Base-by-base conservation (phyloP, 2,888 invertebrate species). In the Formica aserva region DNA sequence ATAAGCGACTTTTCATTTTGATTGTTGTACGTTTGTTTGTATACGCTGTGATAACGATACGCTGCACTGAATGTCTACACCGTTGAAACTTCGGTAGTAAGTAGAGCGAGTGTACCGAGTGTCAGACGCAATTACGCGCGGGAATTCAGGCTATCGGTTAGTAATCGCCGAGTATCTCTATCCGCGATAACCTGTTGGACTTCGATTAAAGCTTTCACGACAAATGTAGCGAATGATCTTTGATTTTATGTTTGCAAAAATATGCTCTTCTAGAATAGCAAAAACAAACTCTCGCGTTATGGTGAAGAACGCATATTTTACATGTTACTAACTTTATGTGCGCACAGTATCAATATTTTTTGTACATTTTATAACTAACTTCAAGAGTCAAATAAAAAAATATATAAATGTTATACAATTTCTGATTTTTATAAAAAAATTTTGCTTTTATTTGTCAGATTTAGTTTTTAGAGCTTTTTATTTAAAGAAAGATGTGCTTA, bases 161-260 rank as follows among this genome's bases (percentile, higher is more conserved):
- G 82, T 86, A 89, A 89, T 89, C 89, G 84, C 71, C 26, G 76
- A 66, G 85, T 84, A 82, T 88, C 82, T 82, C 88, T 69, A 66
- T 62, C 62, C 72, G 67, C 62, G 81, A 86, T 89, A 89, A 89
- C 89, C 89, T 89, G 89, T 89, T 89, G 85, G 81, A 81, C 60
- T 81, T 71, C 72, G 69, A 85, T 84, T 87, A 84, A 82, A 82
- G 75, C 81, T 69, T 63, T 74, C 76, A 69, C 45, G 81, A 80
- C 75, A 38, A 52, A 85, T 32, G 35, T 62, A 29, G 32, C 3
- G n/a, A 63, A 82, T 77, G 35, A n/a, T 52, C 32, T 76, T 67
- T 63, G 66, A 71, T 48, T 52, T 67, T 63, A 29, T 66, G 3
- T 6, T 45, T 9, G 15, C 11, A 65, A 26, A 48, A 26, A 41